A percentile compares a stretch with the other conserved stretches of the same genome.
Evolutionary conservation across 2,113 vertebrate genomes (phyloP).

Genomic region (Oryzias melastigma): DNA sequence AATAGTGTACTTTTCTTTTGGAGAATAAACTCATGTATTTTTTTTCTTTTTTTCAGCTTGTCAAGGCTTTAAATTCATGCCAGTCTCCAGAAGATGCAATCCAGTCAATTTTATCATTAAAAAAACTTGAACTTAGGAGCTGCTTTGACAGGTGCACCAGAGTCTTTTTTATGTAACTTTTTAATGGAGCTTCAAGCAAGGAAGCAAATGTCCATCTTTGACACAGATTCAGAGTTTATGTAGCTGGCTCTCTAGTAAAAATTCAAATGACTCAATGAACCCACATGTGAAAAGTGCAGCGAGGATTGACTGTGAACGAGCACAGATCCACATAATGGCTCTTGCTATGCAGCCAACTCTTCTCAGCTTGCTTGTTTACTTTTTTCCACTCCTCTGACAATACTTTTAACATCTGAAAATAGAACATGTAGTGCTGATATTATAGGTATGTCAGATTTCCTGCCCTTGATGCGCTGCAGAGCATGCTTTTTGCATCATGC

Average conservation of each 20-base stretch:
- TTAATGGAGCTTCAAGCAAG: background rate
- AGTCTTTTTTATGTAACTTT: background rate
- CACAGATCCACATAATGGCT: background rate
- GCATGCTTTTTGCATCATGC: background rate
- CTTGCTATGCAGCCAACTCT: background rate
- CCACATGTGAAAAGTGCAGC: background rate
- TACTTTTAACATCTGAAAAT: background rate
- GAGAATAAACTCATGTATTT: too few species aligned
- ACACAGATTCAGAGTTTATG: background rate
- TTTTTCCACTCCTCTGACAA: background rate
- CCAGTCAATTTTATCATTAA: too few species aligned
- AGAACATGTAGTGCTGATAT: background rate
- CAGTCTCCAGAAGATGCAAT: too few species aligned
- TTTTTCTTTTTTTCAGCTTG: too few species aligned
- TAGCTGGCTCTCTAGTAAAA: background rate
- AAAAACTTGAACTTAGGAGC: background rate
- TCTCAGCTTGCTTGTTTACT: background rate
- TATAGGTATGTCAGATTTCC: background rate
- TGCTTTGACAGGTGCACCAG: slow-evolving; percentile 13
- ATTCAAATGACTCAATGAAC: background rate
- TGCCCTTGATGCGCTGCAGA: background rate
- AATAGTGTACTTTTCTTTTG: too few species aligned
- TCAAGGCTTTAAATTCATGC: too few species aligned
- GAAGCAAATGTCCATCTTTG: background rate
- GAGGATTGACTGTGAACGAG: background rate